These are phyloP conservation scores for Bembecia ichneumoniformis DNA, from an alignment of 2,888 invertebrate genomes.

Conservation along the genomic window DNA sequence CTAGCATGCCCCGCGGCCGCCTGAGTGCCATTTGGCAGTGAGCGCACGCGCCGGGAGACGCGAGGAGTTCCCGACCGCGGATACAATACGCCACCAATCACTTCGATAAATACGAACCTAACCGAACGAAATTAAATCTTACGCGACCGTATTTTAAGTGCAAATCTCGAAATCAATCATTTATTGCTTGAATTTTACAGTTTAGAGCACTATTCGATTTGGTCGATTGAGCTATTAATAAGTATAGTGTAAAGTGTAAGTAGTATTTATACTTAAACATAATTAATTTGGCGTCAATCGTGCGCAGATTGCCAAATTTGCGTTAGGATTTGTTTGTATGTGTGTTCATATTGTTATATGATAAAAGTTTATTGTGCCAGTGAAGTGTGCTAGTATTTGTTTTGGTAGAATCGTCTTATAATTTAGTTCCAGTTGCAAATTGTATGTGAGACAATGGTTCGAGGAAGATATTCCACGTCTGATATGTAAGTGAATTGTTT, in stretches of 20 bases:
- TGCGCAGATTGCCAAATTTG: conserved; percentile 53
- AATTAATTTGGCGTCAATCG: too few species aligned
- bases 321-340: conserved; percentile 48
- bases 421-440: not conserved
- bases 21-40: conserved; percentile 23
- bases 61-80: conserved; percentile 36
- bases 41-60: conserved; percentile 45
- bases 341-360: conserved; percentile 22
- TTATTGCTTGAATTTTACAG: not conserved
- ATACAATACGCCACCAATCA: conserved; percentile 28
- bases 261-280: conserved; percentile 21
- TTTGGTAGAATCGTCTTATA: too few species aligned
- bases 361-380: conserved; percentile 46
- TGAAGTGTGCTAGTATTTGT: conserved; percentile 22
- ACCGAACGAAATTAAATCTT: conserved; percentile 53
- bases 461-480: conserved; percentile 63
- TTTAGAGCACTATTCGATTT: not conserved
- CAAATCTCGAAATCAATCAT: conserved; percentile 19
- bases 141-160: conserved; percentile 21
- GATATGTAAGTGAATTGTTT: conserved; percentile 48
- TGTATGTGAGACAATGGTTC: conserved; percentile 50
- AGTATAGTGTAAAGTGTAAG: conserved; percentile 46
- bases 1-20: conserved; percentile 13
- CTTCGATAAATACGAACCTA: conserved; percentile 38
- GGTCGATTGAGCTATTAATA: conserved; percentile 37